Conservation (phyloP, 2,113 vertebrate species). For the Corapipo altera region DNA sequence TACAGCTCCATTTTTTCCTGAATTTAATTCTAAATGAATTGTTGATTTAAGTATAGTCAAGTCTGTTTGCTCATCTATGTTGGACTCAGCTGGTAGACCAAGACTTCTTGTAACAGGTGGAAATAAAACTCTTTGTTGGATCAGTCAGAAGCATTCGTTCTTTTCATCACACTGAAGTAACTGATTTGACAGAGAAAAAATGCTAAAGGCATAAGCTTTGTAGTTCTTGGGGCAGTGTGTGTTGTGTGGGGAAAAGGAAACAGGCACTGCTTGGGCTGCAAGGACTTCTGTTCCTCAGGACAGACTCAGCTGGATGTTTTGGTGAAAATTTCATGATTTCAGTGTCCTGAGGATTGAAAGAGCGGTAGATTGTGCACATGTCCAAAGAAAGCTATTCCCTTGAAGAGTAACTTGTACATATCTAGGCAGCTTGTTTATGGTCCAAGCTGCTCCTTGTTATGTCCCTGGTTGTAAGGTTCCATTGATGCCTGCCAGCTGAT, state of each 20-base stretch:
- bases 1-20: background rate
- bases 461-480: background rate
- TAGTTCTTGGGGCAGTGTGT: background rate
- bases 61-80: background rate
- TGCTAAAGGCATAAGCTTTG: background rate
- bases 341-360: background rate
- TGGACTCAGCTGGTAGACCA: slow-evolving; percentile 34
- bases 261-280: background rate
- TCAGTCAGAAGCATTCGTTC: fast-evolving
- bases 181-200: background rate
- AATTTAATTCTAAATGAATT: background rate
- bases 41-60: background rate
- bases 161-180: background rate
- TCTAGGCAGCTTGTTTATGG: background rate
- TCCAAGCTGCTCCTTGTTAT: background rate
- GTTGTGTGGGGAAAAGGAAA: fast-evolving
- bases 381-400: background rate
- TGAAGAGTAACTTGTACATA: background rate
- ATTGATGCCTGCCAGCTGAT: background rate
- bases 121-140: slow-evolving; percentile 58
- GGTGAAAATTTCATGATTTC: background rate
- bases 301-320: background rate
- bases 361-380: background rate
- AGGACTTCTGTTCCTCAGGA: background rate
- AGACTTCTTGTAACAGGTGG: slow-evolving; percentile 32